phyloP scores from a whole-genome alignment of 2,888 invertebrate genomes.

The Watsonalla binaria region DNA sequence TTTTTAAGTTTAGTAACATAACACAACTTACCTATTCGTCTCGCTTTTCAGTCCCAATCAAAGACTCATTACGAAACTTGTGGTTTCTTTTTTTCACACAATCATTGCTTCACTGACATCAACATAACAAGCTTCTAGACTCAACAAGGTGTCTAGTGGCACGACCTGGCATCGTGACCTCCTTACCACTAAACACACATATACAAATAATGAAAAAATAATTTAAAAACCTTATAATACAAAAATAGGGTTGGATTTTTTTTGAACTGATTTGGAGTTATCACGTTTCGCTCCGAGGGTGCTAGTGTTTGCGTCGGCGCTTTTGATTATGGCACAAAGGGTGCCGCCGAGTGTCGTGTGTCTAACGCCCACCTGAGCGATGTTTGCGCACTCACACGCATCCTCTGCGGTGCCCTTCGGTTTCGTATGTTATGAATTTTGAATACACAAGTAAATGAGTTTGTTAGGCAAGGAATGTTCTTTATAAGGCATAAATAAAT shows the following conservation, averaged over 20 bases:
- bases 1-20: neutral
- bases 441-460: neutral
- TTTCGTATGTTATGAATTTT: constrained; percentile 1
- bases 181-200: constrained; percentile 13
- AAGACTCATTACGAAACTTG: constrained; percentile 17
- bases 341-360: constrained; percentile 70
- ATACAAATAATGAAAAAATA: constrained; percentile 1
- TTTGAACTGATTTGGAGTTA: constrained; percentile 12
- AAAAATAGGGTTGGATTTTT: constrained; percentile 11
- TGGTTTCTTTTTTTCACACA: constrained; percentile 32
- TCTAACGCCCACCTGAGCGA: constrained; percentile 68
- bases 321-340: constrained; percentile 70
- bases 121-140: constrained; percentile 55
- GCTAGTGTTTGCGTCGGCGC: constrained; percentile 62
- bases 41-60: constrained; percentile 7
- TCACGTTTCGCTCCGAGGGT: constrained; percentile 21
- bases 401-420: constrained; percentile 7
- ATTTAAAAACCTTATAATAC: constrained; percentile 1
- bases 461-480: no score
- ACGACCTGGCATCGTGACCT: constrained; percentile 27
- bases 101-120: constrained; percentile 39
- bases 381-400: constrained; percentile 48
- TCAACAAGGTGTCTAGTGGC: constrained; percentile 70
- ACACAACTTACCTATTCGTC: neutral
- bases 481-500: no score